Conservation (phyloP, 2,797 vertebrate species). For the Sebastes oblongus region DNA sequence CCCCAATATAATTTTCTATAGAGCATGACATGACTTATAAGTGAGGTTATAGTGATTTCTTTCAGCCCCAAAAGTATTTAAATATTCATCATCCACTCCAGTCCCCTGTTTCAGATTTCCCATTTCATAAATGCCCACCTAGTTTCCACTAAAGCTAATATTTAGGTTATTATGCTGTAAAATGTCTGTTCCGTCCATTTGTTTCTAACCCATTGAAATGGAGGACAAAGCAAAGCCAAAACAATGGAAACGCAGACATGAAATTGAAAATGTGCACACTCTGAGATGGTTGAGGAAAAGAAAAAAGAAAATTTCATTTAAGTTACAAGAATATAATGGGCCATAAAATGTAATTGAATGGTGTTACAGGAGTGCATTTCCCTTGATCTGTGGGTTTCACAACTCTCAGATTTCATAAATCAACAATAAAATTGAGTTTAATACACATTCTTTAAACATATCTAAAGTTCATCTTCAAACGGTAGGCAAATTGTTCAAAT, state of each 20-base stretch:
- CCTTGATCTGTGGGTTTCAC: conserved; percentile 4
- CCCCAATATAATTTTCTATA: background rate
- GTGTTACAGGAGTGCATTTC: background rate
- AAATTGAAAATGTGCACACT: background rate
- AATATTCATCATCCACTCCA: conserved; percentile 1
- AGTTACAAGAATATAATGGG: background rate
- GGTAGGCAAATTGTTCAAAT: background rate
- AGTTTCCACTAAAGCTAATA: background rate
- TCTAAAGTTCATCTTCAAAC: background rate
- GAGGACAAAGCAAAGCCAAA: background rate
- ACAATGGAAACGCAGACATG: background rate
- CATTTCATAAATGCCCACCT: background rate
- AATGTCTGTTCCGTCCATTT: background rate
- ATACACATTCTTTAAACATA: background rate
- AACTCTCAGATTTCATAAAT: background rate
- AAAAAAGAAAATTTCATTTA: background rate
- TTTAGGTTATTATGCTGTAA: background rate
- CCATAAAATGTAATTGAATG: conserved; percentile 4
- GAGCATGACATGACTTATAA: background rate
- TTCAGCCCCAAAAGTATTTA: background rate
- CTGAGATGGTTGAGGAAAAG: background rate
- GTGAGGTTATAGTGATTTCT: background rate
- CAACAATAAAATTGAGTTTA: background rate
- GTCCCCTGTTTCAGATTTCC: background rate
- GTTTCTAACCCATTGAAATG: background rate